Conservation (phyloP, 2,888 invertebrate species). For the Pandemis heparana region DNA sequence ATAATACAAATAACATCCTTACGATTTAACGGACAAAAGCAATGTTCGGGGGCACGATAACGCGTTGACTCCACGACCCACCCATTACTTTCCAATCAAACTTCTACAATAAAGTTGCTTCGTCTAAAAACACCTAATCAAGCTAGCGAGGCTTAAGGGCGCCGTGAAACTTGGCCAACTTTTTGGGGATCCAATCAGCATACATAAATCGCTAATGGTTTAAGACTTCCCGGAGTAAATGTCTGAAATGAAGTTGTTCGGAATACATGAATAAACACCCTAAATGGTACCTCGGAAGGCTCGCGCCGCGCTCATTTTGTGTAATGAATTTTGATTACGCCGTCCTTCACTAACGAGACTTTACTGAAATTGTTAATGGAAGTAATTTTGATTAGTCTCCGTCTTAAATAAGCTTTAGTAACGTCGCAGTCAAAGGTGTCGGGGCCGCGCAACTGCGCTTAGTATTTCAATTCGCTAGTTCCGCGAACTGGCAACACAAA, state of each 20-base stretch:
- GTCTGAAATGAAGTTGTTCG: slow-evolving; percentile 52
- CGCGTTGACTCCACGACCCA: slow-evolving; percentile 58
- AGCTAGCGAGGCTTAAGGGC: slow-evolving; percentile 52
- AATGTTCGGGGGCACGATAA: slow-evolving; percentile 57
- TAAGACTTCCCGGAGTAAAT: slow-evolving; percentile 54
- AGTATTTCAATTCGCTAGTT: slow-evolving; percentile 24
- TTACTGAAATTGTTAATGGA: slow-evolving; percentile 41
- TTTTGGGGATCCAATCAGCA: slow-evolving; percentile 65
- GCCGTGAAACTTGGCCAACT: slow-evolving; percentile 55
- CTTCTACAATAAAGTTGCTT: slow-evolving; percentile 68
- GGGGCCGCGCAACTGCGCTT: slow-evolving; percentile 2
- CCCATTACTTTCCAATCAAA: slow-evolving; percentile 73
- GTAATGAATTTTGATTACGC: slow-evolving; percentile 44
- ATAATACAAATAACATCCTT: slow-evolving; percentile 45
- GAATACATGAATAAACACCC: slow-evolving; percentile 50
- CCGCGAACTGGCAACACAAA: slow-evolving; percentile 20
- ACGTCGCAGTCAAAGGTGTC: slow-evolving; percentile 7
- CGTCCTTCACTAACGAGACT: slow-evolving; percentile 41
- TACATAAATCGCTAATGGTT: slow-evolving; percentile 67
- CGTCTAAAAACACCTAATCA: slow-evolving; percentile 70
- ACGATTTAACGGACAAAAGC: slow-evolving; percentile 55
- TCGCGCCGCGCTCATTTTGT: slow-evolving; percentile 40
- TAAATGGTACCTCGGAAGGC: slow-evolving; percentile 44
- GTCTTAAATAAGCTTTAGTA: slow-evolving; percentile 26
- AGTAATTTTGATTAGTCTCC: slow-evolving; percentile 35